These are phyloP conservation scores for Plutella xylostella DNA, from an alignment of 2,888 invertebrate genomes.

Conservation along the genomic window DNA sequence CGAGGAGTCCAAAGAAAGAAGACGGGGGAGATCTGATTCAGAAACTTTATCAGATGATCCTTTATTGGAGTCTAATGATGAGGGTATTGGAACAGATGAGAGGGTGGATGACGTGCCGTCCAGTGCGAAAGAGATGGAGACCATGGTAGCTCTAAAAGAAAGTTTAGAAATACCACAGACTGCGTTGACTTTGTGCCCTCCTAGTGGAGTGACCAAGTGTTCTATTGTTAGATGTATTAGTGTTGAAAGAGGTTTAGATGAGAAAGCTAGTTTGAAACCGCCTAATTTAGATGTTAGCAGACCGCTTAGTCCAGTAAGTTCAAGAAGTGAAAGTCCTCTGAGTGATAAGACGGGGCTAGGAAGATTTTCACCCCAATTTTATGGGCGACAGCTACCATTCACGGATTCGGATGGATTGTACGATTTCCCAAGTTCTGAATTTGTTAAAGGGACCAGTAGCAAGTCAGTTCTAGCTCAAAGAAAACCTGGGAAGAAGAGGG, in stretches of 20 bases:
- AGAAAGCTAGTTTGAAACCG: constrained; percentile 49
- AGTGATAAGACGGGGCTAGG: constrained; percentile 79
- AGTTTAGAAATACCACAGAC: constrained; percentile 56
- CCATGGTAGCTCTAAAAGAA: constrained; percentile 49
- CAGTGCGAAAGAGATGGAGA: constrained; percentile 74
- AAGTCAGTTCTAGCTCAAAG: constrained; percentile 63
- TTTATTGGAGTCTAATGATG: constrained; percentile 78
- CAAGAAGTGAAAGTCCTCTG: constrained; percentile 81
- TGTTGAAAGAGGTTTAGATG: constrained; percentile 65
- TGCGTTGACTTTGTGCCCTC: constrained; percentile 43
- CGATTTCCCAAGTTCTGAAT: constrained; percentile 83
- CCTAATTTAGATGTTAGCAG: constrained; percentile 67
- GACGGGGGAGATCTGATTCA: constrained; percentile 77
- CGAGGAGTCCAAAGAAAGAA: constrained; percentile 57
- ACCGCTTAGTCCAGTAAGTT: constrained; percentile 79
- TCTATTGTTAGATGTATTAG: constrained; percentile 68
- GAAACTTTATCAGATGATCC: constrained; percentile 81
- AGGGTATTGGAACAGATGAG: constrained; percentile 83
- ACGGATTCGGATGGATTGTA: constrained; percentile 85
- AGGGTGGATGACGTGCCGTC: constrained; percentile 79
- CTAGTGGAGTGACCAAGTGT: constrained; percentile 61
- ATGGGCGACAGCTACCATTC: constrained; percentile 76
- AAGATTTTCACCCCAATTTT: constrained; percentile 79
- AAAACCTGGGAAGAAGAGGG: constrained; percentile 72
- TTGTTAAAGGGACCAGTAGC: constrained; percentile 67